A percentile compares a stretch with the other conserved stretches of the same genome.
Evolutionary conservation across 64 coral and sea anemone species (phyloP).

Genomic region (Astreopora myriophthalma): DNA sequence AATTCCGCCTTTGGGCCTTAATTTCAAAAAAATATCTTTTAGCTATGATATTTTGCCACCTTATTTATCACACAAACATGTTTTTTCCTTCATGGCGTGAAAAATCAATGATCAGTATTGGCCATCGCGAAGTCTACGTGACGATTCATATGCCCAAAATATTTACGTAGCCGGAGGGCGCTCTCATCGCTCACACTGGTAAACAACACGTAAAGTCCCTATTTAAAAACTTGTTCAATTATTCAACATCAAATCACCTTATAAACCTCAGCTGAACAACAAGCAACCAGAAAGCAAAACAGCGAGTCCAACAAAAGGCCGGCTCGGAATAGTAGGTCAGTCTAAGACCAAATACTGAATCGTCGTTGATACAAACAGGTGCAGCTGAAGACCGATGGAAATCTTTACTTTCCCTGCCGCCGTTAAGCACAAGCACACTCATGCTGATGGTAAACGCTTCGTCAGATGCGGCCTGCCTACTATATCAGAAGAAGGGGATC

Average conservation of each 20-base stretch:
- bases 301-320: neutral
- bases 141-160: neutral
- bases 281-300: neutral
- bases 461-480: neutral
- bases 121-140: neutral
- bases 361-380: neutral
- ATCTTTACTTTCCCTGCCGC: neutral
- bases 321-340: too few relatives aligned
- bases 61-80: too few relatives aligned
- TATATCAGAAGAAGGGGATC: constrained; percentile 1
- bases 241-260: neutral
- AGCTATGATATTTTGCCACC: neutral
- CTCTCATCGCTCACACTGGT: neutral
- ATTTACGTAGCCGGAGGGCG: constrained; percentile 5
- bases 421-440: neutral
- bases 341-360: too few relatives aligned
- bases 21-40: neutral
- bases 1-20: neutral
- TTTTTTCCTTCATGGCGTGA: neutral
- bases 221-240: neutral
- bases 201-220: constrained; percentile 7
- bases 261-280: neutral
- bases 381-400: neutral
- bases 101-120: neutral
- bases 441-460: neutral